Conservation (phyloP, 2,797 vertebrate species). For the Moxostoma hubbsi region DNA sequence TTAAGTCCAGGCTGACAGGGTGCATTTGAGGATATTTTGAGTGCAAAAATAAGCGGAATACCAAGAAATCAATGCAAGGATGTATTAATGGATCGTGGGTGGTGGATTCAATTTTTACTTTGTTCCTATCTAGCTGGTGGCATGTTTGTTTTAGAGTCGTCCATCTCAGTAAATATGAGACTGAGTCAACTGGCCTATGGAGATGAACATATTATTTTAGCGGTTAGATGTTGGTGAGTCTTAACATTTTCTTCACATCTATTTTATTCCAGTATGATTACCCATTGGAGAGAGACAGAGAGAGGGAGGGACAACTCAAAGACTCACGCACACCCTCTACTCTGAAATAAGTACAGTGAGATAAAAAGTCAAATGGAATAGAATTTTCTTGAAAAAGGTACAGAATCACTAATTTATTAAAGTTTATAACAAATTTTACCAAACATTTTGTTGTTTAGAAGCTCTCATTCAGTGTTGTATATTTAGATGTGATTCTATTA, state of each 20-base stretch:
- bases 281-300: conserved; percentile 33
- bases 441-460: too few species aligned
- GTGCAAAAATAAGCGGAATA: conserved; percentile 72
- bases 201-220: conserved; percentile 75
- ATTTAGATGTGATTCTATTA: too few species aligned
- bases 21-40: conserved; percentile 62
- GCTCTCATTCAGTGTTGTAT: too few species aligned
- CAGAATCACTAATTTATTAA: too few species aligned
- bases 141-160: conserved; percentile 75
- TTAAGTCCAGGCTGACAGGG: conserved; percentile 73
- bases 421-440: too few species aligned
- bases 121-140: conserved; percentile 69
- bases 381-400: too few species aligned
- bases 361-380: too few species aligned
- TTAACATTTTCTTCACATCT: conserved; percentile 48
- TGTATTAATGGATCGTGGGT: conserved; percentile 45
- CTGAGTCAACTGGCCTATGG: conserved; percentile 74
- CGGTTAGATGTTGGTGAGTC: conserved; percentile 87
- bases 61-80: conserved; percentile 58
- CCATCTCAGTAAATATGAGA: conserved; percentile 70
- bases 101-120: conserved; percentile 69
- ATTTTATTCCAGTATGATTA: conserved; percentile 47
- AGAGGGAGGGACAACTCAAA: conserved; percentile 39
- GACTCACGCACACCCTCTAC: conserved; percentile 15
- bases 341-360: conserved; percentile 47